Percentiles rank a stretch among this genome's conserved stretches.
Conservation (phyloP, 2,113 vertebrate genomes). For the Chaetura pelagica region DNA sequence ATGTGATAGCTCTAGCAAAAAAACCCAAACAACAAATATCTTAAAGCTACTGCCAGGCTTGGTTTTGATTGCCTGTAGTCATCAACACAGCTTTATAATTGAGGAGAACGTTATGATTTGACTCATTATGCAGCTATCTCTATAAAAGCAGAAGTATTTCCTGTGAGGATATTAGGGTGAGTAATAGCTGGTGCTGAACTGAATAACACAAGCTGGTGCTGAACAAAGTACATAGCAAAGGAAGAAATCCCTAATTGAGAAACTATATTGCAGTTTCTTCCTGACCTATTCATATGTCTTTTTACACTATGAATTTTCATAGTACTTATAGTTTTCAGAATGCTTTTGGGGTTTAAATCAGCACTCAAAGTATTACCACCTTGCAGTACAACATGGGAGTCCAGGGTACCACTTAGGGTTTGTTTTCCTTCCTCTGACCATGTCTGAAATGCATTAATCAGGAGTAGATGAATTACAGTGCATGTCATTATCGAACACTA, state of each 20-base stretch:
- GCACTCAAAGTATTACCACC: not conserved
- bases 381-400: not conserved
- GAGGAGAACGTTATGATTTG: not conserved
- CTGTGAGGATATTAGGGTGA: slow-evolving; percentile 30
- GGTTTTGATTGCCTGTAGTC: not conserved
- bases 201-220: not conserved
- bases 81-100: not conserved
- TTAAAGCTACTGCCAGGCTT: not conserved
- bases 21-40: not conserved
- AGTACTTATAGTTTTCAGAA: not conserved
- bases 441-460: not conserved
- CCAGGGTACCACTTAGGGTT: not conserved
- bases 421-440: not conserved
- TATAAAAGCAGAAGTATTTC: slow-evolving; percentile 36
- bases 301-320: not conserved
- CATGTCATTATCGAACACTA: fast-evolving
- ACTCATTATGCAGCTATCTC: not conserved
- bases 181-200: not conserved
- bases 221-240: not conserved
- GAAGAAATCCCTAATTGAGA: not conserved
- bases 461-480: not conserved
- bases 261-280: not conserved
- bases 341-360: not conserved
- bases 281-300: not conserved
- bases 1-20: not conserved